Percentiles rank a stretch among this genome's conserved stretches.
phyloP scores from a whole-genome alignment of 2,888 invertebrate species.

The Villa cingulata region DNA sequence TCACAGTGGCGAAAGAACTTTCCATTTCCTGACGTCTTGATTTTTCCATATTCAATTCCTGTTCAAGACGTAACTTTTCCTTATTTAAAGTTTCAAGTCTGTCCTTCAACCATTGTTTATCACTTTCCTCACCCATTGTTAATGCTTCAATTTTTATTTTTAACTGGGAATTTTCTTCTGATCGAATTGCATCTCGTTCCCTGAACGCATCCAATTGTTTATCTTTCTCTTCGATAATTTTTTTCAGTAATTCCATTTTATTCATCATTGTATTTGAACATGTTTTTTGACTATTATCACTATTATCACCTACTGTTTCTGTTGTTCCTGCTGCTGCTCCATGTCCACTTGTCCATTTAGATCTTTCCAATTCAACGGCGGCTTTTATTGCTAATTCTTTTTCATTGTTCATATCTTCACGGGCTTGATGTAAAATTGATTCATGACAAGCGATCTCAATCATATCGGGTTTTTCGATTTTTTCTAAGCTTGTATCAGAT shows the following conservation, averaged over 20 bases:
- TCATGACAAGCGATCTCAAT: slow-evolving; percentile 52
- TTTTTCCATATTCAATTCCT: slow-evolving; percentile 37
- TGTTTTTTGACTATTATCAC: background rate
- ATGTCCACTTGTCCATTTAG: slow-evolving; percentile 25
- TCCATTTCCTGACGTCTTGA: slow-evolving; percentile 38
- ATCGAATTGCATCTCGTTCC: slow-evolving; percentile 45
- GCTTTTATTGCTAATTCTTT: slow-evolving; percentile 40
- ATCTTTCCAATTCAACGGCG: slow-evolving; percentile 40
- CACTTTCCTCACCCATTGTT: slow-evolving; percentile 49
- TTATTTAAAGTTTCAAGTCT: slow-evolving; percentile 39
- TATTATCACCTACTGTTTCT: slow-evolving; percentile 7
- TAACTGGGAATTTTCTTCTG: slow-evolving; percentile 51
- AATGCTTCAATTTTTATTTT: slow-evolving; percentile 54
- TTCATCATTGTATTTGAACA: background rate
- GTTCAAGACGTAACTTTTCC: slow-evolving; percentile 37
- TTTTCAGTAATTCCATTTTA: slow-evolving; percentile 42
- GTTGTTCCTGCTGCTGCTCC: slow-evolving; percentile 14
- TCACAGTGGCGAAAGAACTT: slow-evolving; percentile 40
- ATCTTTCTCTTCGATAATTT: slow-evolving; percentile 58
- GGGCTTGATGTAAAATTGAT: slow-evolving; percentile 51
- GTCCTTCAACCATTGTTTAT: slow-evolving; percentile 35
- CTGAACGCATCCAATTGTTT: slow-evolving; percentile 50
- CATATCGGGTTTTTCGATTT: slow-evolving; percentile 52
- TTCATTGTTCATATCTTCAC: slow-evolving; percentile 50
- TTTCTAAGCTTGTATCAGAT: slow-evolving; percentile 64